These are phyloP conservation scores for Cepaea nemoralis DNA, from an alignment of 1,140 invertebrate species.

Conservation along the genomic window DNA sequence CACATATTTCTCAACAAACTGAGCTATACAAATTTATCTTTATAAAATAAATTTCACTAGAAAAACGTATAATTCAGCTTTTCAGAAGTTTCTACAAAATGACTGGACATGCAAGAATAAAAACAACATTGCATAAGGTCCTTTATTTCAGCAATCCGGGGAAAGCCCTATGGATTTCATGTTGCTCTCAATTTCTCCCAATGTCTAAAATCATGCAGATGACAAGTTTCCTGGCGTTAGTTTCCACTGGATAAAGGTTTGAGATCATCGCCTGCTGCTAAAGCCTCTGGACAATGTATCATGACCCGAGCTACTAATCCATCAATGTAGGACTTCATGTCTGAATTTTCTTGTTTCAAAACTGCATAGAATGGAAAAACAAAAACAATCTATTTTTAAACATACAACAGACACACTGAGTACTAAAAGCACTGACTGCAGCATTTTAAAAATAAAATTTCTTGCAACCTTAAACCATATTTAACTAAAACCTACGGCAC, in stretches of 20 bases:
- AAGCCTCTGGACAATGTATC: conserved; percentile 62
- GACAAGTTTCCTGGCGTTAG: not conserved
- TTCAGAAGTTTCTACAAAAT: no score
- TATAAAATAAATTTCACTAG: no score
- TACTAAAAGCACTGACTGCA: no score
- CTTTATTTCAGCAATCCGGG: not conserved
- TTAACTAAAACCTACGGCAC: no score
- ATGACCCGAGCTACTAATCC: conserved; percentile 64
- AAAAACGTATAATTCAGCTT: no score
- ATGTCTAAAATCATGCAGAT: no score
- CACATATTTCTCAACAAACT: no score
- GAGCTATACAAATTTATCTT: no score
- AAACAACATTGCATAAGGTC: no score
- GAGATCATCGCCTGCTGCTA: conserved; percentile 54
- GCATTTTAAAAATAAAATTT: not conserved
- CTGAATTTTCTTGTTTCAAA: conserved; percentile 59
- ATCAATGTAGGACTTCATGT: conserved; percentile 66
- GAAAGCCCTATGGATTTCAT: not conserved
- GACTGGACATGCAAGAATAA: no score
- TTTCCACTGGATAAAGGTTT: conserved; percentile 30
- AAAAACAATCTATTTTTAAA: not conserved
- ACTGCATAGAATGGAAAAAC: conserved; percentile 49
- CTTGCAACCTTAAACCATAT: not conserved
- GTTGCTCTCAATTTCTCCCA: no score
- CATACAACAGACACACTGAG: not conserved